Conservation (phyloP, 23 tunicate species). For the Styela plicata region DNA sequence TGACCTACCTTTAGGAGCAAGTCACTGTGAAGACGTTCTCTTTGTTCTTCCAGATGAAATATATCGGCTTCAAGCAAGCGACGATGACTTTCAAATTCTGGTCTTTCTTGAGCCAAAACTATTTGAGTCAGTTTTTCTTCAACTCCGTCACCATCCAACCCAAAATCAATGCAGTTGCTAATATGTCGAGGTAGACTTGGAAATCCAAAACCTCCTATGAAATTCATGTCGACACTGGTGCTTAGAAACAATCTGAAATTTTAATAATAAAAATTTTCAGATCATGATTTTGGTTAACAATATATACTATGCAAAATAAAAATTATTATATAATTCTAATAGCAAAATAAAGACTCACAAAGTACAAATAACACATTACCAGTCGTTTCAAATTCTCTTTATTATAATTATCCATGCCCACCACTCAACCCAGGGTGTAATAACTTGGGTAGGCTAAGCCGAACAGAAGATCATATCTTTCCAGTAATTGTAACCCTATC, state of each 20-base stretch:
- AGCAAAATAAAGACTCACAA: no score
- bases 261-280: no score
- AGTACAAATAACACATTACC: no score
- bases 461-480: no score
- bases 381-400: no score
- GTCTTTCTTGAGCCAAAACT: conserved; percentile 59
- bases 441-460: no score
- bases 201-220: not conserved
- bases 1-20: conserved; percentile 46
- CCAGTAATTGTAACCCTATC: no score
- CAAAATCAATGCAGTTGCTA: conserved; percentile 39
- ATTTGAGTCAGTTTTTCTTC: conserved; percentile 48
- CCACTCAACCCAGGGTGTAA: no score
- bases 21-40: conserved; percentile 35
- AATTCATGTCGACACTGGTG: conserved; percentile 32
- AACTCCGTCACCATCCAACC: conserved; percentile 35
- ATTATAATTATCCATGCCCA: no score
- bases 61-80: conserved; percentile 76
- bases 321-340: no score
- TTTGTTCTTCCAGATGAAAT: conserved; percentile 60
- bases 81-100: conserved; percentile 81
- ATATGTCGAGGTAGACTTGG: conserved; percentile 34
- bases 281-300: no score
- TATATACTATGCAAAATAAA: no score
- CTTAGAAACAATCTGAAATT: conserved; percentile 50